phyloP scores from a whole-genome alignment of 2,888 invertebrate genomes.

The Macaria notata region DNA sequence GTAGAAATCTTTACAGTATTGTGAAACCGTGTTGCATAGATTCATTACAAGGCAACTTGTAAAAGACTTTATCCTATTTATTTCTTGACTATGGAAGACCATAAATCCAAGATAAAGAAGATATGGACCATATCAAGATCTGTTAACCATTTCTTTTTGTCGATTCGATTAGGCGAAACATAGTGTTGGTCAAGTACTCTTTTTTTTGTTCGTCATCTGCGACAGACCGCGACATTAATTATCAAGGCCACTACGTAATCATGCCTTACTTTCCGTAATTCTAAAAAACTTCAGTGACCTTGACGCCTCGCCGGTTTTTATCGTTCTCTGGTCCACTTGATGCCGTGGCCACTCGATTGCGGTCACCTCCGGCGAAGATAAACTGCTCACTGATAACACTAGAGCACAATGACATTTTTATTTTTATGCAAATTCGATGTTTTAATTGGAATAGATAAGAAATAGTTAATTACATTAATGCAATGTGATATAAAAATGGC shows the following conservation, averaged over 20 bases:
- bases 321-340: constrained; percentile 45
- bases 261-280: constrained; percentile 56
- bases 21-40: too few species aligned
- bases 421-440: constrained; percentile 13
- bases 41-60: too few species aligned
- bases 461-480: constrained; percentile 1
- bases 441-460: constrained; percentile 13
- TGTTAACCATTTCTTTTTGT: constrained; percentile 1
- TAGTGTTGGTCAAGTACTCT: constrained; percentile 39
- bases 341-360: constrained; percentile 32
- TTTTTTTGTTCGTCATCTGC: constrained; percentile 59
- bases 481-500: constrained; percentile 38
- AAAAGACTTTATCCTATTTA: too few species aligned
- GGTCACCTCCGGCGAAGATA: constrained; percentile 37
- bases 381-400: constrained; percentile 33
- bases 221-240: constrained; percentile 60
- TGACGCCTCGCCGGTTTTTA: constrained; percentile 56
- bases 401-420: constrained; percentile 29
- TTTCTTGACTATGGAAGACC: too few species aligned
- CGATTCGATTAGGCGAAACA: constrained; percentile 54
- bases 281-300: constrained; percentile 54
- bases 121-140: too few species aligned
- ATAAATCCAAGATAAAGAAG: too few species aligned
- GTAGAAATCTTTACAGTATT: too few species aligned
- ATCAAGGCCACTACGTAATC: constrained; percentile 60